phyloP scores from a whole-genome alignment of 37 sponge, comb jelly and placozoan species.

The Diacarnus erythraeanus region DNA sequence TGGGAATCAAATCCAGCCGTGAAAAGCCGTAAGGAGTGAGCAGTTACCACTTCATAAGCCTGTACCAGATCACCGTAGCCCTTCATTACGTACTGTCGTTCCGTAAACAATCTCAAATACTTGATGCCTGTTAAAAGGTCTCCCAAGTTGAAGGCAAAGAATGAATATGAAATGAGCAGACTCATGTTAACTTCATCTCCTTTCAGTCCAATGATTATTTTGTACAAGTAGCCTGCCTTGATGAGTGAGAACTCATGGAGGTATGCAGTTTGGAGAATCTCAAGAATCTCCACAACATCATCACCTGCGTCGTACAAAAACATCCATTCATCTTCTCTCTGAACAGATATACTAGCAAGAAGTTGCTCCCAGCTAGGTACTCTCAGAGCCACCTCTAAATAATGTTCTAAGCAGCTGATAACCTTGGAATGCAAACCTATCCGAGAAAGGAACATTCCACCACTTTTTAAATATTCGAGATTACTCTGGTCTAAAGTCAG shows the following conservation, averaged over 20 bases:
- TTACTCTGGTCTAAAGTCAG: constrained; percentile 52
- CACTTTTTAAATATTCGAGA: constrained; percentile 29
- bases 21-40: constrained; percentile 71
- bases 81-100: constrained; percentile 50
- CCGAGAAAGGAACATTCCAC: constrained; percentile 27
- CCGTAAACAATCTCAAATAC: constrained; percentile 57
- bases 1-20: constrained; percentile 73
- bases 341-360: constrained; percentile 54
- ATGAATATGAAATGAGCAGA: constrained; percentile 39
- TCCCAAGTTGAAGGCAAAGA: constrained; percentile 80
- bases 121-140: constrained; percentile 60
- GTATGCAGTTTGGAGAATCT: constrained; percentile 59
- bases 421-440: constrained; percentile 32
- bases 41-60: constrained; percentile 78
- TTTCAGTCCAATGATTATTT: constrained; percentile 64
- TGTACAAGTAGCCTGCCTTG: constrained; percentile 76
- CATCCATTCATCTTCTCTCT: constrained; percentile 73
- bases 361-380: constrained; percentile 54
- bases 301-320: constrained; percentile 60
- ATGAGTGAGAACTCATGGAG: constrained; percentile 40
- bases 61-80: constrained; percentile 57
- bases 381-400: constrained; percentile 52
- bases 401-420: constrained; percentile 53
- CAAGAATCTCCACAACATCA: constrained; percentile 41
- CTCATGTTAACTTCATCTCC: constrained; percentile 20